Conservation (phyloP, 2,888 invertebrate species). For the Selenia dentaria region DNA sequence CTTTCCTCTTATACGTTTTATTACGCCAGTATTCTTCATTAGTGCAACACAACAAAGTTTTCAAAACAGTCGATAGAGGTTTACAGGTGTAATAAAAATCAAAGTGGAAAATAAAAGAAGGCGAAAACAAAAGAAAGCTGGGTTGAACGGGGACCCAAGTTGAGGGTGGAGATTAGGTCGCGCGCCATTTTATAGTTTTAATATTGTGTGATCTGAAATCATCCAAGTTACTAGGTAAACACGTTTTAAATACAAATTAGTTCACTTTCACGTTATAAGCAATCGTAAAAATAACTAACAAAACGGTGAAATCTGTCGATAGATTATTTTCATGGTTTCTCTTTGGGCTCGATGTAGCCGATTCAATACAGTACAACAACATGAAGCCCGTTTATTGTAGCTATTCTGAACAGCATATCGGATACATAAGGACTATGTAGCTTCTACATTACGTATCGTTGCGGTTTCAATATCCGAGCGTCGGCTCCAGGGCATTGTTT, state of each 20-base stretch:
- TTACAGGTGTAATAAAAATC: constrained; percentile 52
- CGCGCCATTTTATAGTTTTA: constrained; percentile 80
- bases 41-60: constrained; percentile 37
- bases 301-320: too few relatives aligned
- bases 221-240: constrained; percentile 62
- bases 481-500: constrained; percentile 18
- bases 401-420: constrained; percentile 19
- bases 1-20: constrained; percentile 46
- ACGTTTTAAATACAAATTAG: constrained; percentile 68
- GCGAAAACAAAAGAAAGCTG: constrained; percentile 52
- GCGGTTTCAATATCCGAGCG: constrained; percentile 24
- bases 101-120: constrained; percentile 56
- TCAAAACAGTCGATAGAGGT: constrained; percentile 48
- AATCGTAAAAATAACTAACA: too few relatives aligned
- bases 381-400: constrained; percentile 17
- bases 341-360: too few relatives aligned
- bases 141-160: constrained; percentile 35
- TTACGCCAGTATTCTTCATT: constrained; percentile 37
- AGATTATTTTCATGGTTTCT: too few relatives aligned
- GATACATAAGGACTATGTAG: constrained; percentile 21
- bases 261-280: constrained; percentile 38
- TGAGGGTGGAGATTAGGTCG: constrained; percentile 60
- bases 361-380: constrained; percentile 18
- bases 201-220: constrained; percentile 72
- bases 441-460: constrained; percentile 23